Evolutionary conservation across 2,113 vertebrate genomes (phyloP).

Genomic region (Crotalus helleri): DNA sequence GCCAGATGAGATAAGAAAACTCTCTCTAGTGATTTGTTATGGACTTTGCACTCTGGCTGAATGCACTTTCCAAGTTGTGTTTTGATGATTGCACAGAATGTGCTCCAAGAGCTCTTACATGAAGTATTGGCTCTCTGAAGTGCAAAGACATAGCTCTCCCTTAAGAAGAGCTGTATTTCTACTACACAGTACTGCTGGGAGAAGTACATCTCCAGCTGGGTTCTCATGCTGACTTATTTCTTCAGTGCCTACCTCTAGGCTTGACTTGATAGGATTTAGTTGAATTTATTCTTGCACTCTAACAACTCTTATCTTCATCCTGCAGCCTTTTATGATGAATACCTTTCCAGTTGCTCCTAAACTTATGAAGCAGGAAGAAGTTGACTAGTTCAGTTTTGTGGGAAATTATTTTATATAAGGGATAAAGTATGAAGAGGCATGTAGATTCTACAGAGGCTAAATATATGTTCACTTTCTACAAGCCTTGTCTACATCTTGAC

Average conservation of each 20-base stretch:
- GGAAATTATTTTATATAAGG: not conserved
- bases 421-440: not conserved
- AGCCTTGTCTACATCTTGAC: not conserved
- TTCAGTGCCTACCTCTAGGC: not conserved
- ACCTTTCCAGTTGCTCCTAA: not conserved
- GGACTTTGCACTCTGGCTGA: constrained; percentile 12
- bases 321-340: not conserved
- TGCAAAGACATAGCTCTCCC: not conserved
- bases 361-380: not conserved
- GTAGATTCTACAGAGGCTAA: not conserved
- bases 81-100: constrained; percentile 11
- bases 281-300: not conserved
- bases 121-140: not conserved
- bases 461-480: not conserved
- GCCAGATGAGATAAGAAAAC: not conserved
- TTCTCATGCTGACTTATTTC: not conserved
- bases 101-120: not conserved
- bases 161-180: not conserved
- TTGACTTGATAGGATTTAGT: not conserved
- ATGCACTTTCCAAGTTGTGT: constrained; percentile 14
- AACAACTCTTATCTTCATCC: not conserved
- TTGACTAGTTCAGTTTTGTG: not conserved
- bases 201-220: not conserved
- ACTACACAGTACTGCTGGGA: not conserved
- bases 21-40: not conserved